A percentile compares a stretch with the other conserved stretches of the same genome.
Evolutionary conservation across 2,113 vertebrate species (phyloP).

Genomic region (Smithornis capensis): DNA sequence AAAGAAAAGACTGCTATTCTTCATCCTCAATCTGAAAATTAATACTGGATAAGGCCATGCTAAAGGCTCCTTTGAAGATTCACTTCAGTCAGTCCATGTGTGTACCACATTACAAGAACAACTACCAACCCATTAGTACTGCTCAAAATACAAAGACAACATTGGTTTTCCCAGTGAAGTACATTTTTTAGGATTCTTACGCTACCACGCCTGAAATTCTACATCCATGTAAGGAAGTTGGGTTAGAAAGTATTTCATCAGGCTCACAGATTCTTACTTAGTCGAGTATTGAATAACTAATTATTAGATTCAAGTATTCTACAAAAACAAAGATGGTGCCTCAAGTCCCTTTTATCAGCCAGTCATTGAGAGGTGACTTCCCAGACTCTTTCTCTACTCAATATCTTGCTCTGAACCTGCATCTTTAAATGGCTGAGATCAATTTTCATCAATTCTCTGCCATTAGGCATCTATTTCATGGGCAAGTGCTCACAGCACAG

Average conservation of each 20-base stretch:
- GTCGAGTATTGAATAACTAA: neutral
- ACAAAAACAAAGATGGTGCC: neutral
- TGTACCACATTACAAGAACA: accelerated
- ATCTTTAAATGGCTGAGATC: neutral
- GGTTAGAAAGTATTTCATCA: neutral
- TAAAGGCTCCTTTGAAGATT: neutral
- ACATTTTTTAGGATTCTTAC: neutral
- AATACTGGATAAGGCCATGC: neutral
- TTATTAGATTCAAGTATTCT: neutral
- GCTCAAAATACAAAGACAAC: neutral
- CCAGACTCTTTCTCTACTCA: neutral
- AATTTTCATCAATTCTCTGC: constrained; percentile 30
- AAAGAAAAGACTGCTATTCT: neutral
- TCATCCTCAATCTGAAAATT: neutral
- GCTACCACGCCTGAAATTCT: neutral
- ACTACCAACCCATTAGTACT: neutral
- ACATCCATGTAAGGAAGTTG: neutral
- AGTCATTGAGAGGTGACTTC: neutral
- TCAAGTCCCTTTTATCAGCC: neutral
- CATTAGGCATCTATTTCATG: constrained; percentile 42
- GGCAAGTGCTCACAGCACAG: constrained; percentile 53
- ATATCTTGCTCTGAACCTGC: neutral
- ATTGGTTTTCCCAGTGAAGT: neutral
- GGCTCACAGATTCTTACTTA: neutral
- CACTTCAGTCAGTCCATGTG: neutral